Evolutionary conservation across 2,113 vertebrate species (phyloP), one percentile per base, ranked within the genome.

Genomic region (Zonotrichia leucophrys): DNA sequence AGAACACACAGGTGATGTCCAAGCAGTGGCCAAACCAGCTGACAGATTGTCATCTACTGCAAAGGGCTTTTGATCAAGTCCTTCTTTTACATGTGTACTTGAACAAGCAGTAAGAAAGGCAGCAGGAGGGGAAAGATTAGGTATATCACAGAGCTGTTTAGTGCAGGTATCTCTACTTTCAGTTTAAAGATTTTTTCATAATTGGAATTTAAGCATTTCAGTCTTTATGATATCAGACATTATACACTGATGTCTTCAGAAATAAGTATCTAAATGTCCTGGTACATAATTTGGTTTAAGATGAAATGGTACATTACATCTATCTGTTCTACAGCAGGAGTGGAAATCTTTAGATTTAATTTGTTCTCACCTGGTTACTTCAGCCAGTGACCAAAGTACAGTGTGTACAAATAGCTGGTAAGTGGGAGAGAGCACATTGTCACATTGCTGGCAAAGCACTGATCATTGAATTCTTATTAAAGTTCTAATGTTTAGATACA

Each of bases 221-320:
- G n/a, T 83, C 92, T 52, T 92, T 90, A 55, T 22, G 72, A 59
- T 72, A 84, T 73, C 62, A 87, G 49, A 62, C 47, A 21, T 63
- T 78, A 88, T 15, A 78, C 11, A 73, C 12, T 16, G 28, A 74
- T 77, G 55, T 44, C 25, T 95, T 95, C 52, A 74, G 78, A 46
- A 75, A 74, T 46, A 72, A 83, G 31, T 33, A 90, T 77, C 78
- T 92, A 80, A 91, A 88, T 93, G 66, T 62, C 81, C 79, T 79
- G 11, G 13, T 30, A 46, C 20, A 12, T 76, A 74, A 96, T 82
- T 63, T 89, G 83, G 80, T 85, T 96, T 78, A 94, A 96, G 92
- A 67, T 39, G 10, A 90, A 97, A 89, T 33, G 73, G 89, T 87
- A 92, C 21, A 67, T 83, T 90, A 80, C 42, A 58, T 58, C 52